phyloP scores from a whole-genome alignment of 1,140 invertebrate genomes.

The Aphelenchoides besseyi region DNA sequence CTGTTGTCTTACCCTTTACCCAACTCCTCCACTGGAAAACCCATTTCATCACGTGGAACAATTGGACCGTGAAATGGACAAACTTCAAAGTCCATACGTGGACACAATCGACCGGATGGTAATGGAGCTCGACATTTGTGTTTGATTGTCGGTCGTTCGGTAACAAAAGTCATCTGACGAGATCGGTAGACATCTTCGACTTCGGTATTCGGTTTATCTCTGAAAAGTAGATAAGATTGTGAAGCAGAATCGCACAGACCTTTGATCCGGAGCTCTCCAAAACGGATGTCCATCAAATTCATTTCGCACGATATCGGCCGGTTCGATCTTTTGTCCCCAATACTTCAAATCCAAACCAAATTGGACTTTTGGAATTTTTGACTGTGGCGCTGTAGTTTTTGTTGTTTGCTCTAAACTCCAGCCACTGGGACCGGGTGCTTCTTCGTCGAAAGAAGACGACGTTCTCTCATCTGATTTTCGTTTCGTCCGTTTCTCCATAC shows the following conservation, averaged over 20 bases:
- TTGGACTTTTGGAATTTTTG: constrained; percentile 31
- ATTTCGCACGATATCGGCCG: constrained; percentile 39
- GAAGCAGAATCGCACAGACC: constrained; percentile 18
- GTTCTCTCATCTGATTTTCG: constrained; percentile 6
- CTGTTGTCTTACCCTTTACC: neutral
- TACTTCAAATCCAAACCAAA: constrained; percentile 55
- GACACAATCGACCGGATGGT: constrained; percentile 42
- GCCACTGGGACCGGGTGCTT: neutral
- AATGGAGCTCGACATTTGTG: constrained; percentile 40
- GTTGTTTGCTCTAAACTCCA: neutral
- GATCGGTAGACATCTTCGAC: constrained; percentile 31
- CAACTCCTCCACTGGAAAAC: constrained; percentile 44
- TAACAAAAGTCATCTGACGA: constrained; percentile 48
- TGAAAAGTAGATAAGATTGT: neutral
- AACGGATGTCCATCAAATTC: constrained; percentile 47
- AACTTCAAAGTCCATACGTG: constrained; percentile 44
- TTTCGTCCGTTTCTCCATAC: neutral
- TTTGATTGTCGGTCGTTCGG: constrained; percentile 32
- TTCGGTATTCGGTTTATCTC: constrained; percentile 24
- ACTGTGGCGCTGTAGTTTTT: neutral
- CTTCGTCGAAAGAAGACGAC: neutral
- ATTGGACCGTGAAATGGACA: constrained; percentile 52
- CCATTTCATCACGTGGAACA: constrained; percentile 45
- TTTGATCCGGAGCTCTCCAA: constrained; percentile 38
- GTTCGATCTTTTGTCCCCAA: constrained; percentile 52